phyloP scores from a whole-genome alignment of 2,797 vertebrate species.

The Carduelis carduelis region DNA sequence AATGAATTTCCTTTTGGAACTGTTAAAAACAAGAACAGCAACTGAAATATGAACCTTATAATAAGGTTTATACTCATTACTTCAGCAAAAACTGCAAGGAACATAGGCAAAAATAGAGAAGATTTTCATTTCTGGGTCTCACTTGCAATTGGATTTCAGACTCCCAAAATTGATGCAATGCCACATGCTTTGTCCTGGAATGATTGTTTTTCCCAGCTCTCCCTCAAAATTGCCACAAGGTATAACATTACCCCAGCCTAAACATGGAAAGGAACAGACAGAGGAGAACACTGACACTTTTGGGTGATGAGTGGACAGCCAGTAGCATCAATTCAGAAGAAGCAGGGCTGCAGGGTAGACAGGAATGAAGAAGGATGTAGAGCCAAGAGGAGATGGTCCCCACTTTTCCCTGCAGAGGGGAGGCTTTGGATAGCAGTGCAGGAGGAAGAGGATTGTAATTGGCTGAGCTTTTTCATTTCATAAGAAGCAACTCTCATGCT shows the following conservation, averaged over 20 bases:
- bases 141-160: background rate
- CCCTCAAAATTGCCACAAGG: background rate
- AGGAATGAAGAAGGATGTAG: background rate
- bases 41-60: background rate
- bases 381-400: background rate
- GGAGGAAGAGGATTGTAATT: background rate
- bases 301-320: background rate
- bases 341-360: background rate
- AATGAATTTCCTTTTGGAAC: background rate
- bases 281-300: background rate
- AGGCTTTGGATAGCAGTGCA: background rate
- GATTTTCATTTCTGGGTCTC: background rate
- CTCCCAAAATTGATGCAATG: background rate
- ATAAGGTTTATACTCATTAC: background rate
- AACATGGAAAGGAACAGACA: background rate
- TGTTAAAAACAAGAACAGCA: background rate
- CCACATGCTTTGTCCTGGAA: background rate
- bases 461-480: background rate
- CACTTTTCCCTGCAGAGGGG: accelerated
- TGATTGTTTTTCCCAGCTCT: background rate
- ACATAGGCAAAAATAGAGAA: background rate
- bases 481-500: background rate
- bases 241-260: background rate
- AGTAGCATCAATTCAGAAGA: background rate
- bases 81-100: background rate